Evolutionary conservation across 2,797 vertebrate genomes (phyloP), one percentile per base, ranked within the genome.

Genomic region (Mico argentatus): DNA sequence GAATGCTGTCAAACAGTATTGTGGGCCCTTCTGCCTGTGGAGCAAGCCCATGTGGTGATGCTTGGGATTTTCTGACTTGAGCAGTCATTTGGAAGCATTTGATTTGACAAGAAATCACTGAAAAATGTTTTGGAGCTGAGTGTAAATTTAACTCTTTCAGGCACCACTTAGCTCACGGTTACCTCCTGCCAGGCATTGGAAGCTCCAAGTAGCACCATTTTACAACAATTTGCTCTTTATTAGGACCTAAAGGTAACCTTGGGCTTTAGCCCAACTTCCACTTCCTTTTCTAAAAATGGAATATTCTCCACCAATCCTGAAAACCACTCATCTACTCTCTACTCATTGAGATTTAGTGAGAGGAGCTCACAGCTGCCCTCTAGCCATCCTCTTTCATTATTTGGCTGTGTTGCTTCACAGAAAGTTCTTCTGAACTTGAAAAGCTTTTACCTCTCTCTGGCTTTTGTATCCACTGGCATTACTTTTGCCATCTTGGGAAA

Each of bases 1-100:
- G 98, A 98, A 96, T 95, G 82, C 75, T 86, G 98, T 97, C 82
- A n/a, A 97, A 96, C 95, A 72, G 57, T 86, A 97, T 77, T 15
- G 4, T 80, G 72, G 76, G 88, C 73, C 84, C 70, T 41, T 82
- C 48, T 39, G 93, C 50, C 89, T 88, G 75, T 80, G 81, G 72
- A 96, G 83, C 39, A 97, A 97, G 97, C 67, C 59, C 27, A 76
- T 1, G 73, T 20, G 15, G 5, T 95, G 89, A 81, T 97, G 97
- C 39, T 90, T 94, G 83, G 84, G 83, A 95, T 97, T 96, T 95
- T 98, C 96, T 50, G 92, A 97, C 93, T 84, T 87, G 13, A 94
- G 88, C 97, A 90, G 48, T 98, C 96, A 89, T 24, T 93, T 97
- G 90, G 92, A 97, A 97, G 39, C 27, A 19, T 96, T 92, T 97